Conservation (phyloP, 1,140 invertebrate species). For the Lasaia peninsularis region DNA sequence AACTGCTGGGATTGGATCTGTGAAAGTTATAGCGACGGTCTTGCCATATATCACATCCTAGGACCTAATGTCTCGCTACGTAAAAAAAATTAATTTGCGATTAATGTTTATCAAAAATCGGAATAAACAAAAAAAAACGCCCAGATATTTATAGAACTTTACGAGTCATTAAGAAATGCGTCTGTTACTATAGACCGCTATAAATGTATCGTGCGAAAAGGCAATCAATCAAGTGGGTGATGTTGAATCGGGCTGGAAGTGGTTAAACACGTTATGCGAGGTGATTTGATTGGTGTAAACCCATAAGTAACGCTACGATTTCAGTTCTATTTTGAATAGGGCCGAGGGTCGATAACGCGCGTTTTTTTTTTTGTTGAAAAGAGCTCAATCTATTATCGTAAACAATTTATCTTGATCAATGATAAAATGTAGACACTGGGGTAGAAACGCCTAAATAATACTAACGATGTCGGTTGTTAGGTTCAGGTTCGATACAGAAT, state of each 20-base stretch:
- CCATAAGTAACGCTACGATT: conserved; percentile 27
- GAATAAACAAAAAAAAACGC: neutral
- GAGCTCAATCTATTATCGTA: conserved; percentile 2
- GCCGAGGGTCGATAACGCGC: neutral
- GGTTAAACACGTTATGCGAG: conserved; percentile 20
- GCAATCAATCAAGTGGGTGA: conserved; percentile 33
- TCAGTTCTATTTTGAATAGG: conserved; percentile 17
- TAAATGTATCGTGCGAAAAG: conserved; percentile 28
- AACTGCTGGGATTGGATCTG: too few species aligned
- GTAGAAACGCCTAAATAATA: too few species aligned
- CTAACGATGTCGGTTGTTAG: too few species aligned
- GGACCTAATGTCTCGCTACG: too few species aligned
- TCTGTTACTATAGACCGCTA: conserved; percentile 4
- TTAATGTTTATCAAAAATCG: neutral
- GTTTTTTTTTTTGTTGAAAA: neutral
- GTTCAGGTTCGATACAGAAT: too few species aligned
- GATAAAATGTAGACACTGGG: neutral
- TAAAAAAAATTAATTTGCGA: too few species aligned
- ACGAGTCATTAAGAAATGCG: conserved; percentile 9
- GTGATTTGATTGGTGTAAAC: conserved; percentile 25
- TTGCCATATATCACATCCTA: too few species aligned
- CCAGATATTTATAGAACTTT: conserved; percentile 10
- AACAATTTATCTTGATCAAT: conserved; percentile 1
- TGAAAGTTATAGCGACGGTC: too few species aligned
- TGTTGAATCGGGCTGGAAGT: conserved; percentile 26